Conservation (phyloP, 2,888 invertebrate genomes). For the Watsonalla binaria region DNA sequence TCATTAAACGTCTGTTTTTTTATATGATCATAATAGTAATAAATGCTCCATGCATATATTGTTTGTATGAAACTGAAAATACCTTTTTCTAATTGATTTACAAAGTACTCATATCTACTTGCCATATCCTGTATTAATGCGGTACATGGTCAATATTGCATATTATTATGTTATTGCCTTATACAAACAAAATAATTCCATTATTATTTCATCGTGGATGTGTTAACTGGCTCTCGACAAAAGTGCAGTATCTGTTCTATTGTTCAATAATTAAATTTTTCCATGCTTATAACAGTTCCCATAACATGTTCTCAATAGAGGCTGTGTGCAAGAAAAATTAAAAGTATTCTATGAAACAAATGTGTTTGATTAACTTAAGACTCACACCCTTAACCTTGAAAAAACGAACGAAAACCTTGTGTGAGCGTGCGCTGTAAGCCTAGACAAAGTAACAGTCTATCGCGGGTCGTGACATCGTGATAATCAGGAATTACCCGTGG, state of each 20-base stretch:
- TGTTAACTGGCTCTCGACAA: background rate
- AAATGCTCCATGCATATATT: background rate
- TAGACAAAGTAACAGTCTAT: no score
- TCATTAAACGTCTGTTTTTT: background rate
- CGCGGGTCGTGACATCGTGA: no score
- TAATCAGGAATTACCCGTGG: no score
- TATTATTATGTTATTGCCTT: no score
- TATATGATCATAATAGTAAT: no score
- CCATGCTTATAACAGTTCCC: conserved; percentile 20
- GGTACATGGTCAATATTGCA: background rate
- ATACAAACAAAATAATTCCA: background rate
- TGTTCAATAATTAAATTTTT: background rate
- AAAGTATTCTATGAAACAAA: conserved; percentile 67
- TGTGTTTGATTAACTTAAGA: conserved; percentile 22
- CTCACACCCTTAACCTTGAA: background rate
- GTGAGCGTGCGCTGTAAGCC: no score
- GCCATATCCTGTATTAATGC: background rate
- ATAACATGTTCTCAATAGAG: conserved; percentile 70
- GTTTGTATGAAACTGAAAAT: background rate
- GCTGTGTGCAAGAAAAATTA: conserved; percentile 77
- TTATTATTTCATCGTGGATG: background rate
- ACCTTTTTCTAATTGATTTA: background rate
- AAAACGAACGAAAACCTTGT: no score
- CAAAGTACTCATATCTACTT: background rate
- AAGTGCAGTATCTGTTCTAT: background rate